A percentile compares a stretch with the other conserved stretches of the same genome.
phyloP scores from a whole-genome alignment of 2,797 vertebrate genomes.

The Falco cherrug region DNA sequence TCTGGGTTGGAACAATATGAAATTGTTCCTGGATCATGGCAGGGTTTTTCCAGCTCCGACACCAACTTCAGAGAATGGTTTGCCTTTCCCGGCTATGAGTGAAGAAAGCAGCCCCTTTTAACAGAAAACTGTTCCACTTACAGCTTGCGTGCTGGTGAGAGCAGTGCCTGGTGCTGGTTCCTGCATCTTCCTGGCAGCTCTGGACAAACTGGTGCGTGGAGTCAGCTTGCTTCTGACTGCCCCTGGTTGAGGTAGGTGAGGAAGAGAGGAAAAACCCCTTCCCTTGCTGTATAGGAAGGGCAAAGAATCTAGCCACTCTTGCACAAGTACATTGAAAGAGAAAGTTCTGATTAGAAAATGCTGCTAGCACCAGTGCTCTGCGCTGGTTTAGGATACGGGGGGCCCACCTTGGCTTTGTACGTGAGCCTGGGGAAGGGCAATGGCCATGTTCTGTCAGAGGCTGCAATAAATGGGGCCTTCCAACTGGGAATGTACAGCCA shows the following conservation, averaged over 20 bases:
- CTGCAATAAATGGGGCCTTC: not conserved
- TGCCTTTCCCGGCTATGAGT: not conserved
- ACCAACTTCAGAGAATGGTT: not conserved
- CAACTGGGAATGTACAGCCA: not conserved
- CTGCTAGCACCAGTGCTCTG: fast-evolving
- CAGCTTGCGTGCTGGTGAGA: not conserved
- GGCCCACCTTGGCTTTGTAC: not conserved
- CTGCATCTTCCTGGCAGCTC: not conserved
- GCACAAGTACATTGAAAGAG: not conserved
- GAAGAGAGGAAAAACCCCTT: not conserved
- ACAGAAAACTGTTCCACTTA: fast-evolving
- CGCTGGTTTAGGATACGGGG: not conserved
- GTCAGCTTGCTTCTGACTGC: not conserved
- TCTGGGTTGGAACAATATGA: not conserved
- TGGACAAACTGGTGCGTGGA: fast-evolving
- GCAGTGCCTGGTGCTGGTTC: not conserved
- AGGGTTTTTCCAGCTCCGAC: constrained; percentile 19
- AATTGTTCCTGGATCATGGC: not conserved
- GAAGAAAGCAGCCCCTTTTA: not conserved
- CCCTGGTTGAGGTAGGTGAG: not conserved
- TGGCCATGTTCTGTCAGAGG: not conserved
- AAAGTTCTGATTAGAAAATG: not conserved
- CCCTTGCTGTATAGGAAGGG: not conserved
- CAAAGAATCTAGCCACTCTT: not conserved
- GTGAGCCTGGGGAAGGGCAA: not conserved